phyloP scores from a whole-genome alignment of 2,113 vertebrate genomes.

The Ictalurus furcatus region DNA sequence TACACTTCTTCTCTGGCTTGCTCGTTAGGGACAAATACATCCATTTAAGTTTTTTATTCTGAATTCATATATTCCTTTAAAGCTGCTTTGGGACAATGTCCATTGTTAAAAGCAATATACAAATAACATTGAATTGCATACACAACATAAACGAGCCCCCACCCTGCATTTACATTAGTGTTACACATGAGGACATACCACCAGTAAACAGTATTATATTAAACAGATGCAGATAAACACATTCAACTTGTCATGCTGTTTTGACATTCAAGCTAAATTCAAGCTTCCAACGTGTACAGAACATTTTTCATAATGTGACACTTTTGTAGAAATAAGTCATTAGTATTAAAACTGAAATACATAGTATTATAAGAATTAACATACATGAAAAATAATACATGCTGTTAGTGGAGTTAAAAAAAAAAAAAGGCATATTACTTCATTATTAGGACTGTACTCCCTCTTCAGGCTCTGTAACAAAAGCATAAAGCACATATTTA shows the following conservation, averaged over 20 bases:
- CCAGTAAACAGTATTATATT: not conserved
- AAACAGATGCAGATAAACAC: not conserved
- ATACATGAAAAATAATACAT: not conserved
- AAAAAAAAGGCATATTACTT: not conserved
- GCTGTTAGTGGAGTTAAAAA: not conserved
- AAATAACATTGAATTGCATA: too few relatives aligned
- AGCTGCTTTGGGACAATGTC: too few relatives aligned
- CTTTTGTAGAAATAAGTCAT: not conserved
- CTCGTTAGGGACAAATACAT: too few relatives aligned
- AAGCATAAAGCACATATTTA: not conserved
- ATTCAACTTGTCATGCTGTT: not conserved
- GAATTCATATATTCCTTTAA: too few relatives aligned
- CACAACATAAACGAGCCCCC: too few relatives aligned
- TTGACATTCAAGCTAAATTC: not conserved
- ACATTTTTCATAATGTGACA: not conserved
- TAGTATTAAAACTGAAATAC: not conserved
- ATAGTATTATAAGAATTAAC: not conserved
- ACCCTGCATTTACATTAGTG: not conserved
- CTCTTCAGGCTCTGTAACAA: slow-evolving; percentile 67
- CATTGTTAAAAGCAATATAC: too few relatives aligned
- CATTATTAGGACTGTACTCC: slow-evolving; percentile 56
- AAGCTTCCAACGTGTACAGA: not conserved
- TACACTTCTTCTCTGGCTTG: not conserved
- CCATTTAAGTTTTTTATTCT: too few relatives aligned
- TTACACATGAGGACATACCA: not conserved